Conservation (phyloP, 2,888 invertebrate species). For the Myopa tessellatipennis region DNA sequence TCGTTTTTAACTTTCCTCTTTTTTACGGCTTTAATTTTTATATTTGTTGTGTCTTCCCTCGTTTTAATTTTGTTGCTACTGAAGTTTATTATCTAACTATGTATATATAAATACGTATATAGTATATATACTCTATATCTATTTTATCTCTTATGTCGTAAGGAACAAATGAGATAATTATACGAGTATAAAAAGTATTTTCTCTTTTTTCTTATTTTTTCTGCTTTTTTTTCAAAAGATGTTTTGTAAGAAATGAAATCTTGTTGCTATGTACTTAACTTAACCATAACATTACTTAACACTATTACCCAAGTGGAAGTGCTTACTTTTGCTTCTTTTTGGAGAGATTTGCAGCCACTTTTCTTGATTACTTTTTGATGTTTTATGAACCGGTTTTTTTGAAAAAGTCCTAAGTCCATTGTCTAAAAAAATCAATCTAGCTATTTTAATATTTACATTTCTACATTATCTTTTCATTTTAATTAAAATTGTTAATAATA, state of each 20-base stretch:
- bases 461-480: too few species aligned
- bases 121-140: too few species aligned
- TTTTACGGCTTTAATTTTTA: slow-evolving; percentile 15
- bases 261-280: too few species aligned
- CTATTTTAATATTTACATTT: too few species aligned
- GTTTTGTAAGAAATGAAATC: neutral
- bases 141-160: neutral
- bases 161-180: neutral
- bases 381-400: neutral
- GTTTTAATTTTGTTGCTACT: slow-evolving; percentile 10
- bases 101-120: neutral
- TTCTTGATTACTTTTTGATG: neutral
- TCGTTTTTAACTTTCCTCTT: neutral
- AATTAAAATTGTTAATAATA: too few species aligned
- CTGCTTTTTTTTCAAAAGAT: neutral
- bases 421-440: too few species aligned
- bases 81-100: slow-evolving; percentile 14
- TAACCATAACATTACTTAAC: too few species aligned
- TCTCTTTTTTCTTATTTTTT: neutral
- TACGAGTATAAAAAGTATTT: neutral
- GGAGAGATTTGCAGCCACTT: too few species aligned
- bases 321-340: too few species aligned
- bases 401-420: too few species aligned
- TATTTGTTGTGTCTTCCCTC: slow-evolving; percentile 16
- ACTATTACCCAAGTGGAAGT: too few species aligned